These are phyloP conservation scores for Taphrorychus bicolor DNA, from an alignment of 2,888 invertebrate species.

Conservation along the genomic window DNA sequence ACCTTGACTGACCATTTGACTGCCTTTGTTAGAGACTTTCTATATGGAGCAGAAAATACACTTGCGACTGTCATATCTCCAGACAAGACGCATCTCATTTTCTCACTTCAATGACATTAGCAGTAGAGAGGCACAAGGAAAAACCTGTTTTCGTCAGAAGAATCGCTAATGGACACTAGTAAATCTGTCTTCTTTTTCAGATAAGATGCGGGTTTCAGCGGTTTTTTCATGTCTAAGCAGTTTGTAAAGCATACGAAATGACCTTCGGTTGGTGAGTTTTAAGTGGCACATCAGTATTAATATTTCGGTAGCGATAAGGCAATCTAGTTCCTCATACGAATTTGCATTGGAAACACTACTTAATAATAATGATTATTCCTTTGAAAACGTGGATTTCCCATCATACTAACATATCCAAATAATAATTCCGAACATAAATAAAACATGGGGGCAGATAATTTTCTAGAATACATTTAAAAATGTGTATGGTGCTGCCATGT, in stretches of 20 bases:
- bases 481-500: slow-evolving; percentile 37
- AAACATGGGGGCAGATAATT: slow-evolving; percentile 39
- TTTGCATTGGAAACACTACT: slow-evolving; percentile 9
- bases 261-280: not conserved
- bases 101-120: slow-evolving; percentile 39
- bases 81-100: slow-evolving; percentile 11
- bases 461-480: slow-evolving; percentile 45
- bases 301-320: not conserved
- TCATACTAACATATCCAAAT: not conserved
- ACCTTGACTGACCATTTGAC: not conserved
- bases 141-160: slow-evolving; percentile 33
- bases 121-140: slow-evolving; percentile 29
- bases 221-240: not conserved
- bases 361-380: not conserved
- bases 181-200: slow-evolving; percentile 56
- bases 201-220: slow-evolving; percentile 44
- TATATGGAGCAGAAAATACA: slow-evolving; percentile 2
- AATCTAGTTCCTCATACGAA: not conserved
- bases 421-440: slow-evolving; percentile 24
- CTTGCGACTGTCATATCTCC: slow-evolving; percentile 35
- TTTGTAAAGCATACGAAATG: not conserved
- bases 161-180: slow-evolving; percentile 45
- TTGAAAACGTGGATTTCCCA: not conserved
- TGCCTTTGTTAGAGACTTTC: not conserved
- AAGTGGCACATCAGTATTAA: not conserved